These are phyloP conservation scores for Oreotrochilus melanogaster DNA, from an alignment of 2,113 vertebrate genomes.

Conservation along the genomic window DNA sequence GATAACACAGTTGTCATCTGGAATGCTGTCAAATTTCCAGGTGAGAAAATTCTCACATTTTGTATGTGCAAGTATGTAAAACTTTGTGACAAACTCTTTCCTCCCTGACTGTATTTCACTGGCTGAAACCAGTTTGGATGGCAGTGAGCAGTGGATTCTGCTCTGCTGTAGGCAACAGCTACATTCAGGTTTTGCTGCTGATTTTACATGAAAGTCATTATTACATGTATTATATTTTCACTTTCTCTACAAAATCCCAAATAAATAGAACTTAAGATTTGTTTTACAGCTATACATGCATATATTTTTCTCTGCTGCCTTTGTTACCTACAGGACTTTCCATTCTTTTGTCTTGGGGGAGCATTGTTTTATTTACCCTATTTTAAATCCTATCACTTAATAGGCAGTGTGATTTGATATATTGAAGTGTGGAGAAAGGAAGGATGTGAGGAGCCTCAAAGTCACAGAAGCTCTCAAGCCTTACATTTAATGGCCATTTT, in stretches of 20 bases:
- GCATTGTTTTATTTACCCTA: neutral
- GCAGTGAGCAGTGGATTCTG: neutral
- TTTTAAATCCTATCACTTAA: neutral
- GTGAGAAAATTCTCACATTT: conserved; percentile 66
- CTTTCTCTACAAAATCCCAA: neutral
- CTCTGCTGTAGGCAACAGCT: neutral
- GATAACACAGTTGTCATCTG: conserved; percentile 99
- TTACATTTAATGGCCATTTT: neutral
- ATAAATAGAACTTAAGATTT: neutral
- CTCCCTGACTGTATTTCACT: neutral
- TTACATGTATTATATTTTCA: neutral
- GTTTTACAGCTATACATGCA: neutral
- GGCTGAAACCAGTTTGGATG: neutral
- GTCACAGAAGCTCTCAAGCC: neutral
- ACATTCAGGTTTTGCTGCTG: neutral
- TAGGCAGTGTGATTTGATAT: neutral
- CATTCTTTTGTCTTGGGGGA: neutral
- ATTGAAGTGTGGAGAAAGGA: neutral
- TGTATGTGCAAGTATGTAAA: neutral
- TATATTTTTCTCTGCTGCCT: neutral
- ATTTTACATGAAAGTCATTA: neutral
- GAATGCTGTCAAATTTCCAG: conserved; percentile 98
- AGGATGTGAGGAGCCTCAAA: neutral
- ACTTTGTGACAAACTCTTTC: neutral
- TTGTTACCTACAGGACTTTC: neutral